A percentile compares a stretch with the other conserved stretches of the same genome.
These are phyloP conservation scores for Chirona hameri DNA, from an alignment of 2,888 invertebrate species.

Conservation along the genomic window DNA sequence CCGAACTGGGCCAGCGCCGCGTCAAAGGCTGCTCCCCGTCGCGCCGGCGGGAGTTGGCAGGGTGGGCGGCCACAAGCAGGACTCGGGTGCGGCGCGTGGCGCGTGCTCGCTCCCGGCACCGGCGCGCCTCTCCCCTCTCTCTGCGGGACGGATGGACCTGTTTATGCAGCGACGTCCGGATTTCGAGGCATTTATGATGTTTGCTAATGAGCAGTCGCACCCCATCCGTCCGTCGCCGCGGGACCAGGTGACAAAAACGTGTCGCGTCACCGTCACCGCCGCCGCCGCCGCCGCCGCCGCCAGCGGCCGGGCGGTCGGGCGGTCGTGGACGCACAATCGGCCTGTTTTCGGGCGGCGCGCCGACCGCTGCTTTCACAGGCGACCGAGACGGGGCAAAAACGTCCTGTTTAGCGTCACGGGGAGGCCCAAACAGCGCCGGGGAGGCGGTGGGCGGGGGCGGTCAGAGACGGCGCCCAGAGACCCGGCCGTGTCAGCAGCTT, in stretches of 20 bases:
- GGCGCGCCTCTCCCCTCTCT: not conserved
- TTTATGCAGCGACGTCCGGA: constrained; percentile 10
- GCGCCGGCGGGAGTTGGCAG: not conserved
- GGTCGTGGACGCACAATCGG: not conserved
- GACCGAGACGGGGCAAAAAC: not conserved
- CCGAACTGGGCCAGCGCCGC: not conserved
- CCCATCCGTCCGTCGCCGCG: not conserved
- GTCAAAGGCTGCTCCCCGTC: not conserved
- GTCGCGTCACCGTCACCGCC: not conserved
- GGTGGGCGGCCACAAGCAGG: not conserved
- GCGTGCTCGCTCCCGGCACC: not conserved
- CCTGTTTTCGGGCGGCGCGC: constrained; percentile 24
- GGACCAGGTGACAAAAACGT: not conserved
- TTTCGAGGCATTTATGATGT: not conserved
- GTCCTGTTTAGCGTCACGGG: not conserved
- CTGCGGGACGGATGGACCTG: not conserved
- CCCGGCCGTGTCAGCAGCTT: too few relatives aligned
- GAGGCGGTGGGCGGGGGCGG: not conserved
- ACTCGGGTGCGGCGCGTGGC: not conserved
- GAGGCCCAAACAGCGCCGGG: not conserved
- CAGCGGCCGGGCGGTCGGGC: too few relatives aligned
- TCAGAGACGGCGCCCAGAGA: too few relatives aligned
- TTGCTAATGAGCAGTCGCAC: constrained; percentile 1
- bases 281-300: not conserved
- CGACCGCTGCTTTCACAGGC: not conserved